Evolutionary conservation across 1,140 invertebrate species (phyloP).

Genomic region (Heliconius congener): DNA sequence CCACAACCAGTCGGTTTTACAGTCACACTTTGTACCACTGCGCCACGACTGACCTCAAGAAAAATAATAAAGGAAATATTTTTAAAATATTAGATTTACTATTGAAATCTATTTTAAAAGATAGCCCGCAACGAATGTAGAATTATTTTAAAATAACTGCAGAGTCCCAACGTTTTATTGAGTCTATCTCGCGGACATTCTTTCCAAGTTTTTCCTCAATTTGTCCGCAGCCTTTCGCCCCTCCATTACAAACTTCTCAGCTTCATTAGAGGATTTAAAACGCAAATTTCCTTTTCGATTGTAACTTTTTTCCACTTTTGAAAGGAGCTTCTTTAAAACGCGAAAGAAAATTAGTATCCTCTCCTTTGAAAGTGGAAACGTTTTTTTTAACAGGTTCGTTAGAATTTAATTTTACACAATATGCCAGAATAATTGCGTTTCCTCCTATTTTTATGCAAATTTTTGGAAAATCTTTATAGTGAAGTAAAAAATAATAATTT

Average conservation of each 20-base stretch:
- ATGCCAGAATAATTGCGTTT: slow-evolving; percentile 51
- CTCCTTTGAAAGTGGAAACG: slow-evolving; percentile 74
- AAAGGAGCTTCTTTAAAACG: slow-evolving; percentile 78
- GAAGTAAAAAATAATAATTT: neutral
- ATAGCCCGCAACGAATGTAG: neutral
- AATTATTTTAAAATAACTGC: slow-evolving; percentile 11
- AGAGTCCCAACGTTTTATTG: neutral
- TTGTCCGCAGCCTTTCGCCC: slow-evolving; percentile 76
- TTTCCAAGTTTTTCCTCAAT: slow-evolving; percentile 66
- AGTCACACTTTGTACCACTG: too few species aligned
- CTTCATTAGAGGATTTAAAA: slow-evolving; percentile 82
- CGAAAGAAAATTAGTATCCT: slow-evolving; percentile 79
- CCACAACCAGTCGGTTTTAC: too few species aligned
- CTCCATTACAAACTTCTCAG: slow-evolving; percentile 80
- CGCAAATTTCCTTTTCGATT: slow-evolving; percentile 81
- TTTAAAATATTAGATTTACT: neutral
- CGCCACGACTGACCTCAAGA: too few species aligned
- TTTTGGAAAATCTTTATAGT: neutral
- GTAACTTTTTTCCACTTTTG: slow-evolving; percentile 80
- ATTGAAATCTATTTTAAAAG: neutral
- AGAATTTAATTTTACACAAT: slow-evolving; percentile 66
- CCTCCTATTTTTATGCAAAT: slow-evolving; percentile 28
- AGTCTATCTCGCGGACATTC: slow-evolving; percentile 21
- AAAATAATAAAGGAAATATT: too few species aligned
- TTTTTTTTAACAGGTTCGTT: slow-evolving; percentile 73